phyloP scores from a whole-genome alignment of 1,140 invertebrate genomes.

The Babylonia areolata region DNA sequence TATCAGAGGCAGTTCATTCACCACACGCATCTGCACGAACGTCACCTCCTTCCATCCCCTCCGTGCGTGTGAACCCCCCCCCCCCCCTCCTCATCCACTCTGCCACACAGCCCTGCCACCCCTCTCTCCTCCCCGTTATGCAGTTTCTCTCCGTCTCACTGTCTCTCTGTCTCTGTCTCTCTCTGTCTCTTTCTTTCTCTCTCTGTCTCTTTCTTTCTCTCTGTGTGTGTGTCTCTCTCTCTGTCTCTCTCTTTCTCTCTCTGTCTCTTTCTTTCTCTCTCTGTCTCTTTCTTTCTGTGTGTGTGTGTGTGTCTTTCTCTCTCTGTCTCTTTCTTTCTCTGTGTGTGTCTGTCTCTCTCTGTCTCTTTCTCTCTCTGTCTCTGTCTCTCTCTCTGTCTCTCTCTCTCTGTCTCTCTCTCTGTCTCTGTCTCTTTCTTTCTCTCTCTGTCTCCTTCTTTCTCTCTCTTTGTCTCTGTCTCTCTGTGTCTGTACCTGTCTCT shows the following conservation, averaged over 20 bases:
- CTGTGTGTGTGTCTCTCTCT: background rate
- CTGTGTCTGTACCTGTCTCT: no score
- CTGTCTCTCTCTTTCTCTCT: background rate
- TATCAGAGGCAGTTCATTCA: no score
- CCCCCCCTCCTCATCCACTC: no score
- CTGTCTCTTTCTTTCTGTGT: background rate
- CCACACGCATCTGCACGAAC: no score
- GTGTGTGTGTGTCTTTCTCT: no score
- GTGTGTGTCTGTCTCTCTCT: background rate
- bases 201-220: background rate
- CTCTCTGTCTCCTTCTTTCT: background rate
- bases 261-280: background rate
- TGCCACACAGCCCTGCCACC: no score
- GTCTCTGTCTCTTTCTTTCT: background rate
- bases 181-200: no score
- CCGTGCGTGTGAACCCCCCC: no score
- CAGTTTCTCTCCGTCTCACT: no score
- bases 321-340: background rate
- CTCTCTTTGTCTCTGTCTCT: background rate
- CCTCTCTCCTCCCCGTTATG: no score
- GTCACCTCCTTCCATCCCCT: no score
- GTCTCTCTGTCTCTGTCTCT: no score
- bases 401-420: background rate
- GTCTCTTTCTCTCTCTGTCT: background rate
- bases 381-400: background rate